Evolutionary conservation across 1,140 invertebrate genomes (phyloP), one percentile per base, ranked within the genome.

Genomic region (Achroia grisella): DNA sequence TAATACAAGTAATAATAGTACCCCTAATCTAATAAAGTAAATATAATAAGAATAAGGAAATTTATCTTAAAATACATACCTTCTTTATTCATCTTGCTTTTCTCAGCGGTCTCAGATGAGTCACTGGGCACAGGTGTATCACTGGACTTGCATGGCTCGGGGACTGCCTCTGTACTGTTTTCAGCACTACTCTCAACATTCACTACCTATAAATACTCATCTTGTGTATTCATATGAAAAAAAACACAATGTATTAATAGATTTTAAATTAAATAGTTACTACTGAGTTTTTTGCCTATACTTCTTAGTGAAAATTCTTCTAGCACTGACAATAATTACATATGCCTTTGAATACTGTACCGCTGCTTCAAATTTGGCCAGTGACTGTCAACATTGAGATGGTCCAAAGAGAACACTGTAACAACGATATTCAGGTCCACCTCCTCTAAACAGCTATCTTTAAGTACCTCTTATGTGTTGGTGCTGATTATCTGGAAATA

Each of bases 401-500:
- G 85, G 10, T 93, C 90, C 48, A 93, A 89, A 23, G 93, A 91
- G 37, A 95, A 88, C 23, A 95, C 89, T 3, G 90, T 91, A 28
- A 92, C 86, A 6, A 96, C 71, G 0, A 93, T 95, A 10, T 88
- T 89, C 1, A 92, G 64, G 53, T 93, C 92, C 2, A 93, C 88
- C 41, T 95, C 93, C 42, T 92, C 88, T 83, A 95, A 95, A 53
- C 90, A 91, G 11, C 89, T 84, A 69, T 94, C 92, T 23, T 88
- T 88, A 8, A 96, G 62, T 1, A 95, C 90, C 53, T 94, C 91
- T 31, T 89, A 87, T 0, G 94, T 95, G 60, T 92, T 89, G n/a
- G 89, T 89, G 44, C 90, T 90, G 29, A 94, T 93, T 39, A 94
- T 90, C 86, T 91, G 76, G 32, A 89, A 81, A 4, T 31, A n/a